Evolutionary conservation across 2,888 invertebrate genomes (phyloP), one percentile per base, ranked within the genome.

Genomic region (Philereme vetulata): DNA sequence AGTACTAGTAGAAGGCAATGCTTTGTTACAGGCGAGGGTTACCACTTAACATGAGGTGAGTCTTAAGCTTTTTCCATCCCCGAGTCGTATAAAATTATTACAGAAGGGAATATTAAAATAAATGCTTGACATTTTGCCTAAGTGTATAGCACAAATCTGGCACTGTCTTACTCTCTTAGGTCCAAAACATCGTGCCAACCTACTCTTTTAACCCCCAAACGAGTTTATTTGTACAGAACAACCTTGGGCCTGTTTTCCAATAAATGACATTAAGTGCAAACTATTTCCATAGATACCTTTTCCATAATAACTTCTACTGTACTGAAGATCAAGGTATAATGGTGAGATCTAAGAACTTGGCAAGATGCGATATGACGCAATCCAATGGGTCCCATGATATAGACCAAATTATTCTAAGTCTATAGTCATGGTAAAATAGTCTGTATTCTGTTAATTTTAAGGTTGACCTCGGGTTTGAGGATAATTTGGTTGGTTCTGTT

Each of bases 301-400:
- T 53, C 46, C 66, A 60, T 57, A 53, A 53, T 62, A 42, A 42
- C 42, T 64, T 48, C 35, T 54, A 58, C 51, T 50, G 54, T 54
- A 62, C 55, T 40, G 44, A 58, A 66, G 82, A 40, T 62, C 82
- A 72, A 52, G 34, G 50, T 77, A 76, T 60, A 71, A 56, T 82
- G 78, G 82, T 65, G 62, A 43, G 33, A 51, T 48, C 11, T 60
- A 63, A 63, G 71, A 74, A 77, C 76, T 78, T 82, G 78, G 77
- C 79, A 81, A 76, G 76, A 75, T 68, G 68, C 72, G 65, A 67
- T 51, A 74, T 83, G 83, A 85, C 82, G 84, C 69, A 80, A 82
- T 80, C 65, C 74, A 75, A 70, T 64, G 66, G 66, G 68, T 72
- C 74, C 73, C 74, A 74, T 75, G 69, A 64, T 62, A 65, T 62